A percentile compares a stretch with the other conserved stretches of the same genome.
These are phyloP conservation scores for Microplitis manilae DNA, from an alignment of 2,888 invertebrate species.

Conservation along the genomic window DNA sequence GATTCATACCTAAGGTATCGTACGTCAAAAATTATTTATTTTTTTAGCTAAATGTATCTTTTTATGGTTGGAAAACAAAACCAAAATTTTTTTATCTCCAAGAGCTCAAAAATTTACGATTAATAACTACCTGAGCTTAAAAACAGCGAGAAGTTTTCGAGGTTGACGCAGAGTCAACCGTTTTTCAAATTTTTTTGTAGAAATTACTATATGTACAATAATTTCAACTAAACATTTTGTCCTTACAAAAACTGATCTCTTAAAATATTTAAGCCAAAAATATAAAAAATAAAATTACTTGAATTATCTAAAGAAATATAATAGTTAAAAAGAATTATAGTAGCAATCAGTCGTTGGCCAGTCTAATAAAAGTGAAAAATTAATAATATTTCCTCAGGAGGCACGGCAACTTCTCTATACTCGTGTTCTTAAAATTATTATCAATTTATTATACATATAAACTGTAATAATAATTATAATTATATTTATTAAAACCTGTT, in stretches of 20 bases:
- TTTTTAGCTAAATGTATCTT: too few species aligned
- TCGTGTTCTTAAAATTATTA: conserved; percentile 16
- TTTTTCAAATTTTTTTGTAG: too few species aligned
- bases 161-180: too few species aligned
- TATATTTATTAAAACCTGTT: conserved; percentile 5
- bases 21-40: too few species aligned
- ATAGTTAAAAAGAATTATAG: conserved; percentile 11
- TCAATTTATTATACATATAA: not conserved
- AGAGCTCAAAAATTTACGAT: too few species aligned
- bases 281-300: conserved; percentile 4
- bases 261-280: conserved; percentile 17
- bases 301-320: conserved; percentile 12
- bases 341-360: conserved; percentile 36
- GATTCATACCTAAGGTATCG: too few species aligned
- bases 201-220: too few species aligned
- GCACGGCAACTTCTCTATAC: conserved; percentile 48
- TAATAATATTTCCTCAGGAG: conserved; percentile 55
- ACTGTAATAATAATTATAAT: not conserved
- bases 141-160: too few species aligned
- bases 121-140: too few species aligned
- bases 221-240: too few species aligned
- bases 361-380: conserved; percentile 27
- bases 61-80: too few species aligned
- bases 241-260: not conserved
- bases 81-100: too few species aligned